phyloP scores from a whole-genome alignment of 2,797 vertebrate species.

The Tragopan temminckii region DNA sequence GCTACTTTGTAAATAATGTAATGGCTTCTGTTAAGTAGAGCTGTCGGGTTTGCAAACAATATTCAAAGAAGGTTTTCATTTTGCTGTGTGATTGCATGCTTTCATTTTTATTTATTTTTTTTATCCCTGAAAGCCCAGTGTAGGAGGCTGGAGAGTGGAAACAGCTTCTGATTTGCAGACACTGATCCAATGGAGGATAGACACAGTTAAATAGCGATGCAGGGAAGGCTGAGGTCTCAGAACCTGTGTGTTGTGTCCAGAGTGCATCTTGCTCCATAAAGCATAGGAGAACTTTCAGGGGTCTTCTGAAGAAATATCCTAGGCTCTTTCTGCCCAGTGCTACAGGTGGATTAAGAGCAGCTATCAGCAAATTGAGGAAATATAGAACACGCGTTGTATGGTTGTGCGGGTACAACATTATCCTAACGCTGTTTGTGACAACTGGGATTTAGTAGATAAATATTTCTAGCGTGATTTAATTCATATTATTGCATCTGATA shows the following conservation, averaged over 20 bases:
- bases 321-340: neutral
- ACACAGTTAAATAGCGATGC: constrained; percentile 38
- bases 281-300: neutral
- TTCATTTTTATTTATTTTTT: constrained; percentile 52
- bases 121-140: constrained; percentile 48
- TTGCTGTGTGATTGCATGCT: constrained; percentile 52
- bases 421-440: neutral
- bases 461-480: neutral
- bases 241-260: neutral
- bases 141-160: constrained; percentile 49
- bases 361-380: neutral
- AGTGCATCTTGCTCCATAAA: neutral
- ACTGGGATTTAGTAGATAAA: neutral
- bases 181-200: constrained; percentile 28
- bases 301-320: neutral
- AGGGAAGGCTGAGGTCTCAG: constrained; percentile 5
- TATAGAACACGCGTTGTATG: neutral
- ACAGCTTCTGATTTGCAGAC: constrained; percentile 31
- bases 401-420: neutral
- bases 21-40: constrained; percentile 78
- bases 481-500: neutral
- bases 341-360: neutral
- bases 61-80: constrained; percentile 72
- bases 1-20: constrained; percentile 82
- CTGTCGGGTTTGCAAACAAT: constrained; percentile 76